phyloP scores from a whole-genome alignment of 2,113 vertebrate genomes.

The Tetrax tetrax region DNA sequence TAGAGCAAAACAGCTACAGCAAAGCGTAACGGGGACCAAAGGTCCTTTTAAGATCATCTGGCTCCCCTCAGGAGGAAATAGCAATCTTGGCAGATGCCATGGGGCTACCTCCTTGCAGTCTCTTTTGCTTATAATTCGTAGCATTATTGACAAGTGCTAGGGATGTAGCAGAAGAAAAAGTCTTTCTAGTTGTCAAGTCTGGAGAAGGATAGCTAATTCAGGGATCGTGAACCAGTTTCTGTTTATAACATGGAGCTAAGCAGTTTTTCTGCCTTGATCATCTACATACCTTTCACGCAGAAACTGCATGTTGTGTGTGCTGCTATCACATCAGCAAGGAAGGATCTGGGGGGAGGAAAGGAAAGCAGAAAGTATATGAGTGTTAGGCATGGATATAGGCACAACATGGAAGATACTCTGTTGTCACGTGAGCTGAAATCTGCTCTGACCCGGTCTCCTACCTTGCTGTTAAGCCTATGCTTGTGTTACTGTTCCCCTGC shows the following conservation, averaged over 20 bases:
- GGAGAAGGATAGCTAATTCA: background rate
- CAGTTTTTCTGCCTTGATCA: background rate
- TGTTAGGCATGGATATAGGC: background rate
- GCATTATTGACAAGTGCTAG: background rate
- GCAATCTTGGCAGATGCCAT: background rate
- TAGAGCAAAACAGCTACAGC: background rate
- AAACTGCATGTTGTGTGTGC: background rate
- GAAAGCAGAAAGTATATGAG: background rate
- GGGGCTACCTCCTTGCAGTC: background rate
- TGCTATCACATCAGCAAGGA: background rate
- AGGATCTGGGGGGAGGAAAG: background rate
- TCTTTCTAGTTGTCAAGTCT: background rate
- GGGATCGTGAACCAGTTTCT: background rate
- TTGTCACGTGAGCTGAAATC: background rate
- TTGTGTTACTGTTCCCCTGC: background rate
- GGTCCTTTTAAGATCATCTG: background rate
- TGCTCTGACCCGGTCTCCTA: background rate
- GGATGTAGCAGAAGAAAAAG: background rate
- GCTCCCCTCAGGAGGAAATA: background rate
- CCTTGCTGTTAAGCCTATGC: background rate
- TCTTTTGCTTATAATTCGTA: background rate
- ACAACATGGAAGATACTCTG: background rate
- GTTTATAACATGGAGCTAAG: background rate
- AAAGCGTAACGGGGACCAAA: background rate
- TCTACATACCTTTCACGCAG: background rate